Evolutionary conservation across 2,113 vertebrate species (phyloP), one percentile per base, ranked within the genome.

Genomic region (Datnioides undecimradiatus): DNA sequence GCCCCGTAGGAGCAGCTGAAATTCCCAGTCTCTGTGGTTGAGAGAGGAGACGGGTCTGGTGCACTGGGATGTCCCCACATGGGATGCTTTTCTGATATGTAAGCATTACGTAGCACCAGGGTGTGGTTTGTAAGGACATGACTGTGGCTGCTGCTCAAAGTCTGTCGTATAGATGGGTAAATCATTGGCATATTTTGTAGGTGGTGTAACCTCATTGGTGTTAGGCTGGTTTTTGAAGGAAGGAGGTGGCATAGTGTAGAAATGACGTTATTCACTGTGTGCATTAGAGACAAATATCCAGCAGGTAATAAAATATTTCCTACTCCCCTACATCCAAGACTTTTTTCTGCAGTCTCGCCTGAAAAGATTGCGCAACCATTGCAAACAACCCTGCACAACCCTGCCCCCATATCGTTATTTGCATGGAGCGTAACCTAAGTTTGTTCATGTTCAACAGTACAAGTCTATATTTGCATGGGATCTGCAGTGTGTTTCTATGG

Each of bases 1-100:
- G 66, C 60, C 79, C 40, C 57, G 64, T 27, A 57, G 80, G 82
- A 89, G 90, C 87, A 79, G 36, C 51, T 75, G 75, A 82, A 90
- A 89, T 88, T 78, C 63, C 29, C 72, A 68, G 21, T 67, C 52
- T 67, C 52, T 79, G 73, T 79, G 83, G 80, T 60, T 82, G 21
- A 63, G 59, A 45, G 51, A 43, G 58, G 25, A 73, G 45, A 68
- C 40, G 64, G 58, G 73, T 54, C 48, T 46, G 51, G 59, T 54
- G 43, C 27, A 43, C 29, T 10, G 14, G 81, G 69, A 80, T 72
- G 48, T 41, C 71, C 71, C 73, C 64, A 62, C 58, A 72, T 45
- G 64, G 51, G 75, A 68, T 76, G 43, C 48, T 66, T 89, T 86
- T 69, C 76, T 73, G 13, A 48, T 82, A 57, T 70, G 49, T 83